Evolutionary conservation across 1,140 invertebrate genomes (phyloP), one percentile per base, ranked within the genome.

Genomic region (Acyrthosiphon pisum): DNA sequence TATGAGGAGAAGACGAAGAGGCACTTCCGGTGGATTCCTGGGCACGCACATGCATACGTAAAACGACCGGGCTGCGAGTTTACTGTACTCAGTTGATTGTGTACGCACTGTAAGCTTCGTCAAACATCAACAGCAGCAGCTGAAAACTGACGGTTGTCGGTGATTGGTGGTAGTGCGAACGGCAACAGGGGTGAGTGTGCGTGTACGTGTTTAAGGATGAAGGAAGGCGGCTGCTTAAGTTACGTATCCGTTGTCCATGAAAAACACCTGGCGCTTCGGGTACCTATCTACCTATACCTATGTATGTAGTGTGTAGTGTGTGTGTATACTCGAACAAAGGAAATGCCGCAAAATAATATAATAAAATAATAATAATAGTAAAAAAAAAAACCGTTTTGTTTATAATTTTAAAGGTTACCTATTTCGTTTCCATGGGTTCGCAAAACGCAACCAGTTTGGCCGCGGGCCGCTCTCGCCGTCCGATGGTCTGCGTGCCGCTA

Each of bases 341-440:
- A 93, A 93, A 93, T 93, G 91, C 91, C 91, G 91, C 91, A 93
- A 93, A 93, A 91, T 68, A 90, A 60, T 41, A 90, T 23, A 90
- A 26, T 50, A 90, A 11, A 90, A 90, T 90, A 56, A 90, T 89
- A 87, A 89, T 89, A 53, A 89, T 56, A 89, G 53, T 89, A 89
- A 46, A 53, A 37, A 37, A 53, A 53, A 90, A 93, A 93, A 93
- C 91, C 91, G 91, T 93, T 93, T 93, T 93, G 91, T 93, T 92
- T 86, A 93, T 86, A 50, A 93, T 93, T 93, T 93, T 93, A 93
- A 93, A 93, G 91, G 91, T 93, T 93, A 93, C 91, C 91, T 93
- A 84, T 83, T 93, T 50, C 81, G 18, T 86, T 93, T 93, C 91
- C 91, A 93, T 83, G 81, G 91, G 91, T 93, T 93, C 91, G 48